Conservation (phyloP, 2,113 vertebrate genomes). For the Bos javanicus region DNA sequence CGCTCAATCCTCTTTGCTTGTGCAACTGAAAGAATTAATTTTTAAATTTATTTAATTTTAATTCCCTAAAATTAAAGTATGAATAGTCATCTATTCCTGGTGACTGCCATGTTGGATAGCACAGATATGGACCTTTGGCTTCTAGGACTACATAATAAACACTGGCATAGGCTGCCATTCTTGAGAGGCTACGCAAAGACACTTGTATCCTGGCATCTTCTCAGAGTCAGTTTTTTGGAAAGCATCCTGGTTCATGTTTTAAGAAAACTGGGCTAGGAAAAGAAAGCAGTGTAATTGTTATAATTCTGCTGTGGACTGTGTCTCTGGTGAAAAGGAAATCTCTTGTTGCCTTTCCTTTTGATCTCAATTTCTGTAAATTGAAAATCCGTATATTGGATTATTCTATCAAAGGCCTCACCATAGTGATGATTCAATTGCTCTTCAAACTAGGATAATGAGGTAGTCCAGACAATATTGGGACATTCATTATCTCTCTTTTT, state of each 20-base stretch:
- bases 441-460: neutral
- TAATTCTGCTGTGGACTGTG: neutral
- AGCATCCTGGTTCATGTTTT: neutral
- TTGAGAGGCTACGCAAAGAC: rapidly evolving
- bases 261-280: neutral
- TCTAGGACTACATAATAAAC: neutral
- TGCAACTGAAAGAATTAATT: neutral
- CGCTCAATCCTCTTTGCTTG: neutral
- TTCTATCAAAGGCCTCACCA: neutral
- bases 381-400: neutral
- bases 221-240: neutral
- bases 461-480: neutral
- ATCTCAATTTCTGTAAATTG: neutral
- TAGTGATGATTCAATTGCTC: neutral
- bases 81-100: neutral
- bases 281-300: neutral
- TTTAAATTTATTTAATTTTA: neutral
- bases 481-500: neutral
- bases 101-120: neutral
- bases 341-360: neutral
- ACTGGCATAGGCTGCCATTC: rapidly evolving
- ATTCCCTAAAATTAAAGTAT: neutral
- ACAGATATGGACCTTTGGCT: neutral
- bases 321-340: neutral
- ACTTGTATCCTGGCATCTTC: neutral